A percentile compares a stretch with the other conserved stretches of the same genome.
Evolutionary conservation across 1,140 invertebrate genomes (phyloP).

Genomic region (Pseudoatta argentina): DNA sequence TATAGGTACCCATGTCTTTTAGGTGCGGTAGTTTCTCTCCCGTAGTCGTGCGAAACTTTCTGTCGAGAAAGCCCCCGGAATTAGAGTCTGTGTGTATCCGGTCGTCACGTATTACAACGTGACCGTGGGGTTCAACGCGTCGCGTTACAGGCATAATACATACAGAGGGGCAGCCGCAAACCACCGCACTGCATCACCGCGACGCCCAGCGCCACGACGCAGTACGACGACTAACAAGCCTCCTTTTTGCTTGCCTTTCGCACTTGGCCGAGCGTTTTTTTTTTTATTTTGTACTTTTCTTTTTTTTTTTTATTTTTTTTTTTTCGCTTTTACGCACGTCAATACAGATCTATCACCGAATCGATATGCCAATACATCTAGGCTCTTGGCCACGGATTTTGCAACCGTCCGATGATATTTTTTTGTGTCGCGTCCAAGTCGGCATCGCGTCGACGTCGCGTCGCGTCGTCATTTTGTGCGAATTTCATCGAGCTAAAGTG

Average conservation of each 20-base stretch:
- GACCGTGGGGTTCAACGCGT: conserved; percentile 79
- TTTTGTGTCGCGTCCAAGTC: conserved; percentile 16
- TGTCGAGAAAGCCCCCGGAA: conserved; percentile 82
- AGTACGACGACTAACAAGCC: conserved; percentile 86
- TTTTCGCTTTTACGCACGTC: conserved; percentile 40
- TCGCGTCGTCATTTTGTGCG: conserved; percentile 24
- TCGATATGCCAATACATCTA: conserved; percentile 64
- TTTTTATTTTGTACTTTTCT: not conserved
- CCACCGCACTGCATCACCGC: conserved; percentile 86
- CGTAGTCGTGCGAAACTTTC: conserved; percentile 83
- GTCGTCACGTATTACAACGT: conserved; percentile 82
- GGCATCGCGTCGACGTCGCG: conserved; percentile 42
- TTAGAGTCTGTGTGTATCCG: conserved; percentile 82
- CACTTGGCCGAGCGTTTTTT: conserved; percentile 55
- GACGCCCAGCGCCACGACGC: conserved; percentile 85
- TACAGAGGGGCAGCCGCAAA: conserved; percentile 84
- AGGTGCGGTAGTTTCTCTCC: conserved; percentile 85
- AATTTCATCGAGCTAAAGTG: conserved; percentile 46
- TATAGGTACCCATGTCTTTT: conserved; percentile 84
- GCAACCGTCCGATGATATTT: conserved; percentile 11
- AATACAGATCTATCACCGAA: conserved; percentile 49
- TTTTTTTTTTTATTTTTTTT: conserved; percentile 7
- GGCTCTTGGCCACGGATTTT: conserved; percentile 32
- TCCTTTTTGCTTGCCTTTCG: conserved; percentile 72
- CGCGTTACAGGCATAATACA: conserved; percentile 75